Evolutionary conservation across 1,140 invertebrate species (phyloP), one percentile per base, ranked within the genome.

Genomic region (Phortica variegata): DNA sequence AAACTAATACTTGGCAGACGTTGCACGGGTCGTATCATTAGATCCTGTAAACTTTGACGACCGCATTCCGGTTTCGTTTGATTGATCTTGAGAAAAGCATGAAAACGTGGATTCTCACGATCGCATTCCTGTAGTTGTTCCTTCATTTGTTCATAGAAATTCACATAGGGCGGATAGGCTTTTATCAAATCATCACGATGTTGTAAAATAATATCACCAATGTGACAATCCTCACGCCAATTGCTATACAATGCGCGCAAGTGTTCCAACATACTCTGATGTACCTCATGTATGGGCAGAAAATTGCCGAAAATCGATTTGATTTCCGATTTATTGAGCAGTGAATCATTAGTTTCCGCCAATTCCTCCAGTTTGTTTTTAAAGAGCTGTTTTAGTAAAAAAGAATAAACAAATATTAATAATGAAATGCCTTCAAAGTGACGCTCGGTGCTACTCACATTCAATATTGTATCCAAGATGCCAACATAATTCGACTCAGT

Each of bases 401-500:
- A 8, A 23, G 10, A 9, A 2, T 13, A 3, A 34, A 9, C 10
- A 10, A 26, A 26, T 26, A 26, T 26, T 26, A 6, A n/a, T n/a
- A n/a, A n/a, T n/a, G n/a, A n/a, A n/a, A n/a, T n/a, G n/a, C n/a
- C n/a, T n/a, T 12, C 26, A 29, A 29, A 6, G 6, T 7, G 26
- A 7, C 6, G 26, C 26, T 29, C 6, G 26, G n/a, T 43, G 2
- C 8, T 36, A 56, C 47, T 20, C 77, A 94, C 91, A 69, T 86
- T 90, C 62, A 94, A 82, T 49, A 98, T 93, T 33, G 93, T 97
- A 59, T 91, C 85, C 47, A 99, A 81, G 65, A 98, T 96, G 40
- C 86, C 87, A 36, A 98, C 93, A 81, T 98, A 99, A 82, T 98
- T 98, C 23, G 85, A 90, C 78, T 99, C 96, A 7, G 96, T 99